Evolutionary conservation across 2,888 invertebrate species (phyloP), one percentile per base, ranked within the genome.

Genomic region (Drosophila cracens): DNA sequence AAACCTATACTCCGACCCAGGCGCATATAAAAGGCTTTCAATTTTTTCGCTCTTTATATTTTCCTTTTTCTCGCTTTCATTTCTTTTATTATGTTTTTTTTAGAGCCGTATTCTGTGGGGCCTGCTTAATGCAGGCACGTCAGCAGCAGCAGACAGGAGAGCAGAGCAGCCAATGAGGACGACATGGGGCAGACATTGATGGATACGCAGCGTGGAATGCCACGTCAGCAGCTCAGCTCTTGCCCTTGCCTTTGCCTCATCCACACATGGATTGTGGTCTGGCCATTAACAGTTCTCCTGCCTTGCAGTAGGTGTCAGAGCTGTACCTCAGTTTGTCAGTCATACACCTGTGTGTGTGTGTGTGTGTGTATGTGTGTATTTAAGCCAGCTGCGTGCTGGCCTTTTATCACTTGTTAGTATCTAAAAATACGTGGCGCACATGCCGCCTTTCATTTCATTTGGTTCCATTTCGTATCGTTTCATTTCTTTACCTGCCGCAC

Each of bases 381-480:
- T 48, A 61, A 60, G 53, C 52, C 74, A 77, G 70, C 68, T 79
- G 79, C 85, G 83, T 87, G 82, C 77, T 86, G 73, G 82, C 81
- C 79, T 83, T 89, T 89, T 87, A 89, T 87, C 89, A 85, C 78
- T 89, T 89, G 82, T 83, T 80, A 79, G 89, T 82, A 87, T 87
- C 89, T 83, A 81, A 87, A 87, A 85, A 86, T 88, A 86, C 86
- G 83, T 85, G 77, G 75, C 79, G 77, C 86, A 81, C 81, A 87
- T 89, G 87, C 84, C 81, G 82, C 83, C 82, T 74, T 81, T 76
- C 73, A 83, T 85, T 87, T 87, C 76, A 68, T 70, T 81, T 76
- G 48, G 34, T 74, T 78, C 60, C 66, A 53, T 76, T 77, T 67
- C 63, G 62, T 74, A 60, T 74, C 66, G 43, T 71, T 79, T 74